Conservation (phyloP, 2,113 vertebrate genomes). For the Lamprotornis superbus region DNA sequence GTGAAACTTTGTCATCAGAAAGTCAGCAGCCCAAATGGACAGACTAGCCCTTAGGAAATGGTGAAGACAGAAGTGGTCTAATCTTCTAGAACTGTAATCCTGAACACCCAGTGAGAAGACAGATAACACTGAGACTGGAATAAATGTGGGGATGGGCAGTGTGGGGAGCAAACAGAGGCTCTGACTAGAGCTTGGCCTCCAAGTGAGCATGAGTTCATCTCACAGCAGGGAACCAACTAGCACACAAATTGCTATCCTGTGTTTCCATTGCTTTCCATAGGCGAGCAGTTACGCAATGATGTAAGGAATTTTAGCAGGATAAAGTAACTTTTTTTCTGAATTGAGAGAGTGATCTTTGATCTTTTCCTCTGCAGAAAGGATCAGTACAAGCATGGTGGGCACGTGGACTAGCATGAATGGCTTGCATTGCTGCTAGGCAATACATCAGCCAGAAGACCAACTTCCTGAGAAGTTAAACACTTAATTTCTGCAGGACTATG, state of each 20-base stretch:
- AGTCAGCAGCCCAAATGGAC: neutral
- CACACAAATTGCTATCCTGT: neutral
- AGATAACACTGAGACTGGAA: neutral
- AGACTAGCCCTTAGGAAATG: neutral
- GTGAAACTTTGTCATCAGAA: neutral
- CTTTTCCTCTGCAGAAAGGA: neutral
- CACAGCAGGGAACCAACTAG: neutral
- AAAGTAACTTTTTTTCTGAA: neutral
- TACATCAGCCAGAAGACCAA: neutral
- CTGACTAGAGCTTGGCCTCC: neutral
- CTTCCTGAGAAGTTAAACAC: neutral
- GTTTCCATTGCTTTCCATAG: neutral
- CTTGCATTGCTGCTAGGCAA: neutral
- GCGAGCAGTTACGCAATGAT: accelerated
- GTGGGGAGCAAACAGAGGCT: neutral
- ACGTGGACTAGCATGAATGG: neutral
- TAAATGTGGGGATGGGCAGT: neutral
- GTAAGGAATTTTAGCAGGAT: neutral
- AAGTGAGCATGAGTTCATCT: neutral
- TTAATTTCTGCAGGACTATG: neutral
- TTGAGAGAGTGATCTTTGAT: neutral
- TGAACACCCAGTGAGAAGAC: neutral
- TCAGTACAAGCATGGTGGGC: neutral
- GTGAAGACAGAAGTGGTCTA: neutral
- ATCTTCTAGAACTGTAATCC: neutral